Evolutionary conservation across 2,888 invertebrate species (phyloP), one percentile per base, ranked within the genome.

Genomic region (Octodonta nipae): DNA sequence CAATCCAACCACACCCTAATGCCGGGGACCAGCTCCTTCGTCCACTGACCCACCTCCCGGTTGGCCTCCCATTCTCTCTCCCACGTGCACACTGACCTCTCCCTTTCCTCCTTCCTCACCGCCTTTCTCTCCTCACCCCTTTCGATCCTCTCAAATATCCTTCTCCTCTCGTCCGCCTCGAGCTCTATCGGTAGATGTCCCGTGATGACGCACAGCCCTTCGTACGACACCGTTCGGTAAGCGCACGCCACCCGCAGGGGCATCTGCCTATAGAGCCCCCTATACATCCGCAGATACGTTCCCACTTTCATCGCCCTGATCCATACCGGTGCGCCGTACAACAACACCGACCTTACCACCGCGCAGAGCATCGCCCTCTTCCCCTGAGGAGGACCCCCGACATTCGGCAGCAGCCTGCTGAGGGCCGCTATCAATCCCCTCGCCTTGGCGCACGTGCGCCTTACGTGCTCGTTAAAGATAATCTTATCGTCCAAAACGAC

Each of bases 341-440:
- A 5, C 24, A 22, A 10, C n/a, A 11, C 11, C 3, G 24, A 22
- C 4, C n/a, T 10, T 3, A 11, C 24, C 11, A 22, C 24, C 24
- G 24, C n/a, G 11, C 24, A n/a, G n/a, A 22, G 11, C 5, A 22
- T 3, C 5, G 24, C 24, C 11, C 24, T 22, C 24, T 22, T 22
- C 4, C 24, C 11, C n/a, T n/a, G 10, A 12, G 10, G 3, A 3
- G 26, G 26, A 8, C 26, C 26, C 13, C 13, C 26, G 8, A 26
- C 26, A 10, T 26, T 26, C 13, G 26, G 26, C 26, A 26, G 10
- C 11, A 26, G 26, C 11, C 26, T 26, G 8, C 12, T 4, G 10
- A 26, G 4, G 10, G 11, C 13, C 8, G 26, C 10, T 26, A 10
- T 13, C 3, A 26, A 8, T 8, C 8, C 13, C 3, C 3, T 8